Conservation (phyloP, 2,888 invertebrate genomes). For the Dasysyrphus albostriatus region DNA sequence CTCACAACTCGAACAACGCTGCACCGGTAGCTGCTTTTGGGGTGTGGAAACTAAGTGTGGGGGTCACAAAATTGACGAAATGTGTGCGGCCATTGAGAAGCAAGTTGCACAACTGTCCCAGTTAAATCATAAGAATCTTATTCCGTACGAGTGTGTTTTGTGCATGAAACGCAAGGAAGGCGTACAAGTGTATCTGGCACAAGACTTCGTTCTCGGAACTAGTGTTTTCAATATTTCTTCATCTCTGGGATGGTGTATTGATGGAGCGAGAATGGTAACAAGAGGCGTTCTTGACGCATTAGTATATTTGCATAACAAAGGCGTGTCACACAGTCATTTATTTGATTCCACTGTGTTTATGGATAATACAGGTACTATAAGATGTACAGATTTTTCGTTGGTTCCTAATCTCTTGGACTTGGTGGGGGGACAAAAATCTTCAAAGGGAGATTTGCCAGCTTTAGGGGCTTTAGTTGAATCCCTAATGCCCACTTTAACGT, state of each 20-base stretch:
- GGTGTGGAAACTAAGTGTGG: slow-evolving; percentile 80
- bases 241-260: slow-evolving; percentile 82
- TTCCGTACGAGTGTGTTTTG: slow-evolving; percentile 91
- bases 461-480: slow-evolving; percentile 82
- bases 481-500: slow-evolving; percentile 81
- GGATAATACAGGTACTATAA: slow-evolving; percentile 86
- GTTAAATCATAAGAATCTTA: slow-evolving; percentile 89
- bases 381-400: slow-evolving; percentile 82
- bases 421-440: slow-evolving; percentile 80
- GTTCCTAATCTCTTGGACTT: slow-evolving; percentile 82
- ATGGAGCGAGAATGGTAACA: slow-evolving; percentile 86
- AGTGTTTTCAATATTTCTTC: slow-evolving; percentile 82
- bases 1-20: slow-evolving; percentile 82
- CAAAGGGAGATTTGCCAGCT: slow-evolving; percentile 82
- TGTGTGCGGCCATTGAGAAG: slow-evolving; percentile 87
- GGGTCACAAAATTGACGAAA: slow-evolving; percentile 82
- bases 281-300: slow-evolving; percentile 90
- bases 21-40: slow-evolving; percentile 82
- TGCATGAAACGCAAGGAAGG: slow-evolving; percentile 86
- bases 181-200: slow-evolving; percentile 88
- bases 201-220: slow-evolving; percentile 87
- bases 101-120: slow-evolving; percentile 90
- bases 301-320: slow-evolving; percentile 91
- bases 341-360: slow-evolving; percentile 90
- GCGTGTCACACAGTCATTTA: slow-evolving; percentile 93